Evolutionary conservation across 2,888 invertebrate species (phyloP), one percentile per base, ranked within the genome.

Genomic region (Helobdella robusta): DNA sequence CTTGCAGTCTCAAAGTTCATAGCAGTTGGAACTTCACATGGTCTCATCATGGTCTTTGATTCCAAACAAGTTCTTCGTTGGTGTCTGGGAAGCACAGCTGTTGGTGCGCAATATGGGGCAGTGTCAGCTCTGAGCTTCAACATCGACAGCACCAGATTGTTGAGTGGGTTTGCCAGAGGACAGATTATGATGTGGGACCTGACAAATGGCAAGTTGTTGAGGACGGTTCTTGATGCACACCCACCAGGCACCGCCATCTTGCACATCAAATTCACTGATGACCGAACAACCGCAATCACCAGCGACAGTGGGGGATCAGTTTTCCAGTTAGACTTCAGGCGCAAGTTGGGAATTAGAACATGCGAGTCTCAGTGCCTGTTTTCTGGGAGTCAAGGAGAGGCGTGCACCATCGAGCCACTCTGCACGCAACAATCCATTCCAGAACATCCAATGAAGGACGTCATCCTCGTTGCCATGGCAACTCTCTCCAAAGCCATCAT

Each of bases 301-400:
- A 88, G 91, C 25, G 95, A 97, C 76, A 89, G 89, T 58, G 91
- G 93, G 1, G 97, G 97, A 0, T 95, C 93, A 0, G 94, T 97
- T 1, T 97, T 93, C 85, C 87, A 92, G 71, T 82, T 95, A 44
- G 89, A 86, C 73, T 93, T 94, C 76, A 89, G 89, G 79, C 79
- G 74, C 15, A 86, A 89, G 15, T 83, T 94, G 72, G 93, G 92
- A 18, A 88, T 91, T 44, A 84, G 93, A 52, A 87, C 89, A 0
- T 90, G 89, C 78, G 88, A 90, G 68, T 89, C 91, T 0, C 88
- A 90, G 65, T 78, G 97, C 78, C 82, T 98, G 20, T 98, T 98
- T 80, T 94, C 95, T 40, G 97, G 97, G 36, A 92, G 93, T 64
- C 85, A 93, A 65, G 98, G 98, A 0, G 98, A 98, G 83, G 91